Conservation (phyloP, 2,888 invertebrate species). For the Yponomeuta evonymella region DNA sequence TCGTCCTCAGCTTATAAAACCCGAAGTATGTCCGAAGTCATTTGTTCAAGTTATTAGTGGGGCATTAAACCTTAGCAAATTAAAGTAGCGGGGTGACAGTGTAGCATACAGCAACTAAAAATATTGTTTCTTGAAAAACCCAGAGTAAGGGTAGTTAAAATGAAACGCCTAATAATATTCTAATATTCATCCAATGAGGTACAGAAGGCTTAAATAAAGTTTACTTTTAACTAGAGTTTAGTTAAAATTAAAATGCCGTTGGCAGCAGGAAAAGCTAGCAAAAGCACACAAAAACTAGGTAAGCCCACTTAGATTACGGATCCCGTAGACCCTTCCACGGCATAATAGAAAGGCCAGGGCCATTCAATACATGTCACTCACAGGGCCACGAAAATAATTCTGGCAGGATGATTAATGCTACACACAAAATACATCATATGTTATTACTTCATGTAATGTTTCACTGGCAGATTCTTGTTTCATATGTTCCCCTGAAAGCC, state of each 20-base stretch:
- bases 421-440: neutral
- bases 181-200: neutral
- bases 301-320: conserved; percentile 1
- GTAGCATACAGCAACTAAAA: neutral
- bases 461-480: neutral
- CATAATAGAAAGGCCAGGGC: conserved; percentile 21
- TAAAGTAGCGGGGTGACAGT: conserved; percentile 7
- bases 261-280: neutral
- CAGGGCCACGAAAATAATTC: conserved; percentile 10
- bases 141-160: neutral
- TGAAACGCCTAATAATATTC: neutral
- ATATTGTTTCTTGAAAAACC: neutral
- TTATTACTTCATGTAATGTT: conserved; percentile 3
- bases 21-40: too few species aligned
- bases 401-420: conserved; percentile 8
- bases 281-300: conserved; percentile 7
- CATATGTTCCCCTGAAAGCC: neutral
- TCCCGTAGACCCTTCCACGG: conserved; percentile 17
- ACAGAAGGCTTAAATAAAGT: neutral
- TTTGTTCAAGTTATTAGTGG: too few species aligned
- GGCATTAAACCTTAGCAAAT: neutral
- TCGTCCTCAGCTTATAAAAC: too few species aligned
- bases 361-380: conserved; percentile 18
- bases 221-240: neutral
- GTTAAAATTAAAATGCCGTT: neutral